A percentile compares a stretch with the other conserved stretches of the same genome.
These are phyloP conservation scores for Connochaetes taurinus DNA, from an alignment of 2,113 vertebrate species.

Conservation along the genomic window DNA sequence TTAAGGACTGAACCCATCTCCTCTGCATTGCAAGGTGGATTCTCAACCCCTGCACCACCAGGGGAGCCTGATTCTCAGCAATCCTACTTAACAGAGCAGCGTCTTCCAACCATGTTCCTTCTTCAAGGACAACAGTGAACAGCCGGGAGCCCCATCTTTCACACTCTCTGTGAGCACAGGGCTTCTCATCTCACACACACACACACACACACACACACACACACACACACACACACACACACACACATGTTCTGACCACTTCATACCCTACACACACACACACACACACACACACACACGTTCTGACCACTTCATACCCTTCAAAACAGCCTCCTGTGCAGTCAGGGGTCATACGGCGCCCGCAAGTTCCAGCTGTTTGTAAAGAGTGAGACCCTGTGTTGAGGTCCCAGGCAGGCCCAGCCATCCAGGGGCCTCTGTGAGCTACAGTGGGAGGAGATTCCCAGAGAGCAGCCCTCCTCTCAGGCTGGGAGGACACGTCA, in stretches of 20 bases:
- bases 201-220: background rate
- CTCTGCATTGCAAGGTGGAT: background rate
- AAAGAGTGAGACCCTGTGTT: rapidly evolving
- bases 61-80: background rate
- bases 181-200: rapidly evolving
- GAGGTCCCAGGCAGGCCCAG: background rate
- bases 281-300: rapidly evolving
- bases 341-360: background rate
- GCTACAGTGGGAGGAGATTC: background rate
- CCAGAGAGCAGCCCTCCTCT: background rate
- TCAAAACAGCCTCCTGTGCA: background rate
- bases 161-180: rapidly evolving
- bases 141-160: background rate
- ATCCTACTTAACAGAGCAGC: background rate
- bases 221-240: no score
- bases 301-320: background rate
- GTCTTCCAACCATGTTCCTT: background rate
- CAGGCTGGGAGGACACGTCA: background rate
- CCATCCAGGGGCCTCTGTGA: background rate
- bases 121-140: background rate
- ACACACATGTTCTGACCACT: rapidly evolving
- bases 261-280: background rate
- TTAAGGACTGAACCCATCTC: background rate
- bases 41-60: background rate
- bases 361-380: background rate